Evolutionary conservation across 2,113 vertebrate genomes (phyloP), one percentile per base, ranked within the genome.

Genomic region (Notechis scutatus): DNA sequence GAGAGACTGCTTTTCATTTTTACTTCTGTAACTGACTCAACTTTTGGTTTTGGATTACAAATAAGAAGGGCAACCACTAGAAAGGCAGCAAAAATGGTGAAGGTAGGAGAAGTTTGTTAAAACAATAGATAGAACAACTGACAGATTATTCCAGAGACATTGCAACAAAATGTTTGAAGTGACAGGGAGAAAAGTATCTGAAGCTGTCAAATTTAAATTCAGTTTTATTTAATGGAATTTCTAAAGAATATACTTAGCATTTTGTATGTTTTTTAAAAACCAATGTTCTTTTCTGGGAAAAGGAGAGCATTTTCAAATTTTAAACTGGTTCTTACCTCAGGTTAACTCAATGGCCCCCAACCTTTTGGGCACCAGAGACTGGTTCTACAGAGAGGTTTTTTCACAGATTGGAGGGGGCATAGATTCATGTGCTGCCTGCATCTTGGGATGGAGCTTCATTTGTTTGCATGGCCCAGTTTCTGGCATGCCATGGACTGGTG

Each of bases 241-340:
- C 54, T 3, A 23, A 92, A 20, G 57, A 87, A 24, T 12, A 88
- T 94, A 93, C 47, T 24, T 91, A 1, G 7, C 0, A 1, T 3
- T 8, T 90, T 90, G 90, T 81, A 69, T 5, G 21, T 91, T 95
- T 91, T 59, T 74, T 5, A 29, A 93, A 91, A 14, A 23, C 52
- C 94, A 95, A 95, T 45, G 54, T 21, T 15, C 3, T 26, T 26
- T 4, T 45, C 10, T 10, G 11, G 8, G 23, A 91, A 50, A 45
- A 0, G 1, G 3, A n/a, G 1, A 52, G 3, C 92, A 5, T 11
- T 94, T 95, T 95, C 59, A 94, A 10, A 50, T 85, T 8, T 11
- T 90, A 89, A 92, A 52, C 0, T 1, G 8, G 39, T 86, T 92
- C 87, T 56, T 89, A 92, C 14, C 12, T 23, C 2, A 88, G 23